phyloP scores from a whole-genome alignment of 2,113 vertebrate genomes.

The Ptyas mucosa region DNA sequence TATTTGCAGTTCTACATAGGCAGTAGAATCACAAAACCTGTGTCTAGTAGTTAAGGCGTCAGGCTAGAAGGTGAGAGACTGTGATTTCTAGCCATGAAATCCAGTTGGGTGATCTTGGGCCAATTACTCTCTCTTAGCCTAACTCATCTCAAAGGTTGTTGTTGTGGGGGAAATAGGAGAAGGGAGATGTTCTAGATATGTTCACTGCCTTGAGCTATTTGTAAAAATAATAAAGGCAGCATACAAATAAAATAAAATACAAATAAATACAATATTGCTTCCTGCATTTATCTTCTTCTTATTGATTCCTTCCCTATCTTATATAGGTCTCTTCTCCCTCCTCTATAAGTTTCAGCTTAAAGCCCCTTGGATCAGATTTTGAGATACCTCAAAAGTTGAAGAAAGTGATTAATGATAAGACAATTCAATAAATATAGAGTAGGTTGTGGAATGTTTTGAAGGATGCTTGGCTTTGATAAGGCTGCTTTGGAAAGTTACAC shows the following conservation, averaged over 20 bases:
- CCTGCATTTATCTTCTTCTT: background rate
- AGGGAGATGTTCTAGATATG: background rate
- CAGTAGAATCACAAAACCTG: background rate
- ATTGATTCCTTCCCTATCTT: background rate
- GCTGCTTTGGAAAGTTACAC: background rate
- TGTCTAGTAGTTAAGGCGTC: background rate
- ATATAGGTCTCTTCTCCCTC: background rate
- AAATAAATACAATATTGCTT: background rate
- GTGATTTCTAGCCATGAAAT: background rate
- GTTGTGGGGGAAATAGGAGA: background rate
- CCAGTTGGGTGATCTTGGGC: background rate
- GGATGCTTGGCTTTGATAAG: background rate
- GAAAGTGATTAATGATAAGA: background rate
- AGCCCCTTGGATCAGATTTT: background rate
- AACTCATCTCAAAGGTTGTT: background rate
- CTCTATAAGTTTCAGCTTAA: background rate
- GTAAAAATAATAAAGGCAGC: background rate
- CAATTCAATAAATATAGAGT: background rate
- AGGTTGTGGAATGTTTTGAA: background rate
- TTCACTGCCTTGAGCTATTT: background rate
- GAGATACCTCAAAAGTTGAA: background rate
- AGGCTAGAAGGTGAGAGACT: background rate
- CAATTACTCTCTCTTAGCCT: background rate
- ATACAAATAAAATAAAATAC: background rate
- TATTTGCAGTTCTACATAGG: background rate